These are phyloP conservation scores for Zoanthus gigantus DNA, from an alignment of 92 coral and sea anemone genomes.

Conservation along the genomic window DNA sequence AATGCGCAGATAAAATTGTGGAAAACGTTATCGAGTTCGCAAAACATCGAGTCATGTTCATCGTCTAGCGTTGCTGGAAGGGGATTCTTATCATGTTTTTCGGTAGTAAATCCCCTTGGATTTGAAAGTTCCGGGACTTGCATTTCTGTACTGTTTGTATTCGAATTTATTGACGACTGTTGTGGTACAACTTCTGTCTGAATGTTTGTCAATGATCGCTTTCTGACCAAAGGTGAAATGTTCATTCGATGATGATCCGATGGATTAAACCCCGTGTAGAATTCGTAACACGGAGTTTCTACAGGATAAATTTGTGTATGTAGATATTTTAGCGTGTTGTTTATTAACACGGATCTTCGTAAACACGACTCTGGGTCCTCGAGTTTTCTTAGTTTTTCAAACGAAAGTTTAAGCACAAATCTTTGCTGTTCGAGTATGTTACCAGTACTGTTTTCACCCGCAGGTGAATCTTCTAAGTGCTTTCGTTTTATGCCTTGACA, in stretches of 20 bases:
- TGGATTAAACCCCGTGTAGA: constrained; percentile 31
- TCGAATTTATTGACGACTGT: constrained; percentile 20
- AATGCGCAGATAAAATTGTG: constrained; percentile 94
- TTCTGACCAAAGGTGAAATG: constrained; percentile 45
- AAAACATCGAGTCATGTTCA: constrained; percentile 72
- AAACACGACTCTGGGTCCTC: constrained; percentile 97
- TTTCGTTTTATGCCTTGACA: constrained; percentile 71
- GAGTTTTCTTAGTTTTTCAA: constrained; percentile 89
- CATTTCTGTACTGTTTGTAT: constrained; percentile 25
- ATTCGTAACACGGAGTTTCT: constrained; percentile 76
- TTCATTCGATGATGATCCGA: background rate
- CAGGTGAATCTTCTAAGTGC: constrained; percentile 49
- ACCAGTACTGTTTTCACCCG: background rate
- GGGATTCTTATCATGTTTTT: constrained; percentile 32
- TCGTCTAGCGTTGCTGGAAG: constrained; percentile 21
- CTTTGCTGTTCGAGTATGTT: constrained; percentile 55
- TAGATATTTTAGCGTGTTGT: constrained; percentile 91
- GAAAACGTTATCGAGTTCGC: constrained; percentile 89
- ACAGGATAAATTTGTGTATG: constrained; percentile 86
- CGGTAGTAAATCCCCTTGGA: constrained; percentile 40
- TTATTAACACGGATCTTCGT: constrained; percentile 92
- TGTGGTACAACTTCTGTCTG: constrained; percentile 5
- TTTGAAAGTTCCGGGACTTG: constrained; percentile 27
- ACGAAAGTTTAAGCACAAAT: constrained; percentile 85
- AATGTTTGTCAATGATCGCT: constrained; percentile 36